Evolutionary conservation across 2,113 vertebrate species (phyloP), one percentile per base, ranked within the genome.

Genomic region (Lepus europaeus): DNA sequence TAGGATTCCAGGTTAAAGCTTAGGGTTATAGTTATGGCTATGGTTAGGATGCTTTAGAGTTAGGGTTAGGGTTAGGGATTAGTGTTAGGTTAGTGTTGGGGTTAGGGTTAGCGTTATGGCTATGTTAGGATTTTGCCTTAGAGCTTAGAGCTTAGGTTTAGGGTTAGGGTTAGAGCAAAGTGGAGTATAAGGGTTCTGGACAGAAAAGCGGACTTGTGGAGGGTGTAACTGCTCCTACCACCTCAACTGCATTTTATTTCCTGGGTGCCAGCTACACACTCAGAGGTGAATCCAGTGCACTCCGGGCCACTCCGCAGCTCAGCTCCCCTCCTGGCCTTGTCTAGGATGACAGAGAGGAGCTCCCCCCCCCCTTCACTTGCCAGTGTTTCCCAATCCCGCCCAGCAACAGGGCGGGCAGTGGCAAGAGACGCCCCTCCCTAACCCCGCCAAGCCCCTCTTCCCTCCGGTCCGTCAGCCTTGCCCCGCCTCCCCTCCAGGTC

Each of bases 401-500:
- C 29, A 53, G 74, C 49, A 86, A 77, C 51, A 56, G 25, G 51
- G 39, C 23, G 23, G 12, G 25, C 56, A 59, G 19, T 4, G 17
- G 56, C 14, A 59, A 19, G 56, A 59, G 56, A 59, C 56, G 3
- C 12, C 3, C 0, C 1, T 9, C 1, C 0, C 3, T 0, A 45
- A 45, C 45, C 45, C 45, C 45, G 45, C 53, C 23, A 29, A 12
- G 4, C 0, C 68, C 22, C 53, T 80, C 2, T 6, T 25, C 45
- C 2, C 8, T 25, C 45, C 68, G 31, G 3, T 4, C 76, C 63
- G 49, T 93, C 86, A 81, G 86, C 49, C 16, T 0, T 0, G 4
- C 25, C 56, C 6, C 0, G 1, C 88, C 94, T 77, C 31, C 78
- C 81, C 82, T 85, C 64, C 59, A 70, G 80, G 19, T 36, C 63